phyloP scores from a whole-genome alignment of 2,888 invertebrate genomes.

The Byasa hedistus region DNA sequence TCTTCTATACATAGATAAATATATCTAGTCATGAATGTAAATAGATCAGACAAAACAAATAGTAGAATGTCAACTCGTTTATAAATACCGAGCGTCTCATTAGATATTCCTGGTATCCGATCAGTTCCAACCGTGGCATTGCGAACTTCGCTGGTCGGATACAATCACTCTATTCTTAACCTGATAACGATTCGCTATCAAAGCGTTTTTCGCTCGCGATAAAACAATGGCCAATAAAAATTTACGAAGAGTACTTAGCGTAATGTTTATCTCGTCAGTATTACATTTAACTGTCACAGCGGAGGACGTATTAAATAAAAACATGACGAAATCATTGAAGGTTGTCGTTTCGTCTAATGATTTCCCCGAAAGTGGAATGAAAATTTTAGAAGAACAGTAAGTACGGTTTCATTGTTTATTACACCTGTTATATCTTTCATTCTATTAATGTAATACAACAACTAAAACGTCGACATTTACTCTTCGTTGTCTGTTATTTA shows the following conservation, averaged over 20 bases:
- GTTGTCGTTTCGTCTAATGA: constrained; percentile 86
- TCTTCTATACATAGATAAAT: too few species aligned
- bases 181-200: constrained; percentile 30
- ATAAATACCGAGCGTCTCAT: constrained; percentile 10
- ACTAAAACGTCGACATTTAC: too few species aligned
- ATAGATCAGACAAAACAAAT: background rate
- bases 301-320: constrained; percentile 38
- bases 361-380: constrained; percentile 82
- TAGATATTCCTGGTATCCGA: constrained; percentile 2
- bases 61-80: constrained; percentile 13
- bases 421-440: background rate
- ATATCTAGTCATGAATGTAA: background rate
- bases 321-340: constrained; percentile 74
- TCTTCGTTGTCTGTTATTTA: too few species aligned
- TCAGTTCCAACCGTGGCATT: constrained; percentile 27
- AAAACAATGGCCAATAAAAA: constrained; percentile 29
- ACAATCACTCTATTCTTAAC: constrained; percentile 3
- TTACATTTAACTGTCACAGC: constrained; percentile 42
- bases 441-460: too few species aligned
- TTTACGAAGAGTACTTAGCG: constrained; percentile 30
- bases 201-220: constrained; percentile 28
- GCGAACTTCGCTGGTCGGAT: constrained; percentile 11
- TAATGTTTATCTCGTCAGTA: constrained; percentile 28
- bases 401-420: constrained; percentile 44
- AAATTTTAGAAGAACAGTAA: constrained; percentile 83